phyloP scores from a whole-genome alignment of 2,888 invertebrate genomes.

The Ctenicera cuprea region DNA sequence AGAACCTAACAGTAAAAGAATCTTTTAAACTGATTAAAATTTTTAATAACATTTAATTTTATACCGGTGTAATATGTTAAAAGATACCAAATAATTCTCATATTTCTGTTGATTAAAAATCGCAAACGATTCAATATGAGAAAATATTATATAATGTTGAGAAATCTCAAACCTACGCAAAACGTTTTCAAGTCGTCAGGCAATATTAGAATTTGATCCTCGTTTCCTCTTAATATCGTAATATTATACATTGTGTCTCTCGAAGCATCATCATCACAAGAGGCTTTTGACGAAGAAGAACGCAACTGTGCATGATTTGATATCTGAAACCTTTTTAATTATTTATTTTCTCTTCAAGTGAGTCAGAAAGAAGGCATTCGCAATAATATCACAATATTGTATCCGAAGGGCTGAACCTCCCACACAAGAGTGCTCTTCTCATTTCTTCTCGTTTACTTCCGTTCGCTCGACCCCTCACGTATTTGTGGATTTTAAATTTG shows the following conservation, averaged over 20 bases:
- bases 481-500: conserved; percentile 61
- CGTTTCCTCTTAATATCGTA: conserved; percentile 39
- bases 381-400: conserved; percentile 59
- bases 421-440: conserved; percentile 54
- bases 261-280: conserved; percentile 38
- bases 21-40: background rate
- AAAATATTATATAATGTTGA: conserved; percentile 22
- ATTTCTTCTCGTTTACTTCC: conserved; percentile 56
- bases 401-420: conserved; percentile 51
- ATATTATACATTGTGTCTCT: conserved; percentile 45
- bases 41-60: conserved; percentile 1
- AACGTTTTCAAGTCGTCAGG: conserved; percentile 11
- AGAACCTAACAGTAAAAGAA: background rate
- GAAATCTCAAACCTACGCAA: conserved; percentile 5
- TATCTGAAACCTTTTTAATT: conserved; percentile 60
- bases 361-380: conserved; percentile 55
- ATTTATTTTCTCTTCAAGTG: conserved; percentile 57
- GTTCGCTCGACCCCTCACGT: conserved; percentile 55
- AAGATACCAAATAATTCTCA: background rate
- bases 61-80: background rate
- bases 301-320: conserved; percentile 56
- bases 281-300: conserved; percentile 40
- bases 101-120: conserved; percentile 18
- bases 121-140: conserved; percentile 10
- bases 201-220: conserved; percentile 27